Evolutionary conservation across 2,113 vertebrate species (phyloP).

Genomic region (Crotalus tigris): DNA sequence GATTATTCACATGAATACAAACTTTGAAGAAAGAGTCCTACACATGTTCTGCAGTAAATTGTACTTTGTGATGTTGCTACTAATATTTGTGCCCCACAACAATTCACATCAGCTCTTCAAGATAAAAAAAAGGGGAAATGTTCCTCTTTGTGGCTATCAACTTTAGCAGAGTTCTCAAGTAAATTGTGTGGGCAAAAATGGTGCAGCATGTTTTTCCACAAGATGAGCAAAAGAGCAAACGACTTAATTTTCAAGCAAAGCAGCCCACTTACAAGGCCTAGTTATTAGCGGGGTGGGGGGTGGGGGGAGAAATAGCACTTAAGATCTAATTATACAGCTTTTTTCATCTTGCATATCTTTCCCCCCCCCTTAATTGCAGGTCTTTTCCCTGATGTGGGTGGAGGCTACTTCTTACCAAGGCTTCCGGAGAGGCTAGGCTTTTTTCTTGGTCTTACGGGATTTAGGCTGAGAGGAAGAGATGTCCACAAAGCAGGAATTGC

Average conservation of each 20-base stretch:
- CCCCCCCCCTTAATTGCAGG: conserved; percentile 68
- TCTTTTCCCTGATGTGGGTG: conserved; percentile 94
- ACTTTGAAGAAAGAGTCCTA: neutral
- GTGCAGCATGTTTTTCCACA: neutral
- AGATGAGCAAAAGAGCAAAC: neutral
- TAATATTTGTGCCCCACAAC: neutral
- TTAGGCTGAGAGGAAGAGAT: conserved; percentile 87
- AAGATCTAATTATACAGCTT: neutral
- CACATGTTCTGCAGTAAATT: neutral
- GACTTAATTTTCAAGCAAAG: neutral
- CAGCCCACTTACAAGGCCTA: neutral
- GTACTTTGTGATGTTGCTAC: neutral
- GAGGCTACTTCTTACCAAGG: conserved; percentile 92
- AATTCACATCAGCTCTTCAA: neutral
- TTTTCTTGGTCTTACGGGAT: conserved; percentile 88
- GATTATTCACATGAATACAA: neutral
- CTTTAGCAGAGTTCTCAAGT: neutral
- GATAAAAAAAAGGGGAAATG: neutral
- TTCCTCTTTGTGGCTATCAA: neutral
- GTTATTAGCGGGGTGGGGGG: neutral
- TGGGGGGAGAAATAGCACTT: neutral
- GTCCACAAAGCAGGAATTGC: conserved; percentile 86
- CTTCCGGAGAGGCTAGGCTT: conserved; percentile 86
- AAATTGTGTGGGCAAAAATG: neutral
- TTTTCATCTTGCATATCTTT: neutral